A percentile compares a stretch with the other conserved stretches of the same genome.
Evolutionary conservation across 2,888 invertebrate genomes (phyloP).

Genomic region (Ornithoptera alexandrae): DNA sequence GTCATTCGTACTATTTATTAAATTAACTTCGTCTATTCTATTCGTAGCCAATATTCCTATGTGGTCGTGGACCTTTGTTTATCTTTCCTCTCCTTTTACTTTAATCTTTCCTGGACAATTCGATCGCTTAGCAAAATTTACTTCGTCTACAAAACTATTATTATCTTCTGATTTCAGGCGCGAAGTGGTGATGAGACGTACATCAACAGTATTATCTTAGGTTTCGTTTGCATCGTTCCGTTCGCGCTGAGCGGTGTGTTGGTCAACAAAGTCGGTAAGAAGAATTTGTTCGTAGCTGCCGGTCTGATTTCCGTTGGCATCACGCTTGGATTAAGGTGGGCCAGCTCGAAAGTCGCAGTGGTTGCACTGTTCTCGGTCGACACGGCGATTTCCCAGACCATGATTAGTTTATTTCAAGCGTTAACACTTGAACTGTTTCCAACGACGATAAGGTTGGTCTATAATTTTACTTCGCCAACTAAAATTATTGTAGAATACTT

Average conservation of each 20-base stretch:
- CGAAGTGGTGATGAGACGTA: conserved; percentile 60
- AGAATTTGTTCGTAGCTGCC: conserved; percentile 43
- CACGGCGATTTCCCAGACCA: conserved; percentile 46
- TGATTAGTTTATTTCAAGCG: conserved; percentile 52
- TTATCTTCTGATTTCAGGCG: conserved; percentile 42
- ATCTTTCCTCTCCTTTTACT: too few species aligned
- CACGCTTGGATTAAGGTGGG: conserved; percentile 49
- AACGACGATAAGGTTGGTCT: conserved; percentile 51
- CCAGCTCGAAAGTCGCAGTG: conserved; percentile 45
- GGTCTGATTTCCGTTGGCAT: conserved; percentile 41
- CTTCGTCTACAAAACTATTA: not conserved
- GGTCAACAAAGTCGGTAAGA: conserved; percentile 60
- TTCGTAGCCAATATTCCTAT: too few species aligned
- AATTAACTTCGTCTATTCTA: too few species aligned
- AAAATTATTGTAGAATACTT: not conserved
- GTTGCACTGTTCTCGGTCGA: conserved; percentile 51
- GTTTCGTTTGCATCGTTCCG: conserved; percentile 40
- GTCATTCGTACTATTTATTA: too few species aligned
- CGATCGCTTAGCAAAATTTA: conserved; percentile 2
- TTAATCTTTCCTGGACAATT: too few species aligned
- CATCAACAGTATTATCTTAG: conserved; percentile 61
- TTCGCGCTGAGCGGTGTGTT: conserved; percentile 43
- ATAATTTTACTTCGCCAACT: not conserved
- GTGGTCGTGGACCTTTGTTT: too few species aligned
- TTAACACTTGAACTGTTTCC: conserved; percentile 57